Evolutionary conservation across 2,888 invertebrate genomes (phyloP).

Genomic region (Amorpha juglandis): DNA sequence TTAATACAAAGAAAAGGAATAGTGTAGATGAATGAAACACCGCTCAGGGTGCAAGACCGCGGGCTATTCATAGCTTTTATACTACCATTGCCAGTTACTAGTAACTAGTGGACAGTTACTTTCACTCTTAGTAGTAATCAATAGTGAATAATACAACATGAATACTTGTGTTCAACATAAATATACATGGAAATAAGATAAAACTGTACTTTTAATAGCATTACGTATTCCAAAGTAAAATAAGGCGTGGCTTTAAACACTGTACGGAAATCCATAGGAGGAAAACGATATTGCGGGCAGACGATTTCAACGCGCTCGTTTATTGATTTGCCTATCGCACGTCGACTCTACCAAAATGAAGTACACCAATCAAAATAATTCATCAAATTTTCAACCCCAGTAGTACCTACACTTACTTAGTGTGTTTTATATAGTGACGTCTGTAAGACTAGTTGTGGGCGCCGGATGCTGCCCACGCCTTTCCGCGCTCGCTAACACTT

Average conservation of each 20-base stretch:
- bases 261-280: background rate
- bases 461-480: constrained; percentile 45
- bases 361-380: background rate
- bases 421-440: constrained; percentile 1
- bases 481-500: constrained; percentile 22
- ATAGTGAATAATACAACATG: background rate
- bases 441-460: constrained; percentile 33
- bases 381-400: background rate
- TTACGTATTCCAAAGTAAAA: background rate
- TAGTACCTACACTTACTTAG: background rate
- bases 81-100: background rate
- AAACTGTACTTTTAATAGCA: background rate
- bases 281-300: background rate
- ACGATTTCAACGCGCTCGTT: constrained; percentile 23
- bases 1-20: background rate
- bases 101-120: background rate
- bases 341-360: background rate
- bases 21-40: constrained; percentile 19
- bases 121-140: background rate
- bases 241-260: background rate
- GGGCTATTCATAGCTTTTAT: background rate
- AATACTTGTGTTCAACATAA: background rate
- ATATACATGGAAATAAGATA: no score
- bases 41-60: background rate
- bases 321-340: background rate